Percentiles rank a stretch among this genome's conserved stretches.
These are phyloP conservation scores for Nemapogon koenigi DNA, from an alignment of 2,888 invertebrate genomes.

Conservation along the genomic window DNA sequence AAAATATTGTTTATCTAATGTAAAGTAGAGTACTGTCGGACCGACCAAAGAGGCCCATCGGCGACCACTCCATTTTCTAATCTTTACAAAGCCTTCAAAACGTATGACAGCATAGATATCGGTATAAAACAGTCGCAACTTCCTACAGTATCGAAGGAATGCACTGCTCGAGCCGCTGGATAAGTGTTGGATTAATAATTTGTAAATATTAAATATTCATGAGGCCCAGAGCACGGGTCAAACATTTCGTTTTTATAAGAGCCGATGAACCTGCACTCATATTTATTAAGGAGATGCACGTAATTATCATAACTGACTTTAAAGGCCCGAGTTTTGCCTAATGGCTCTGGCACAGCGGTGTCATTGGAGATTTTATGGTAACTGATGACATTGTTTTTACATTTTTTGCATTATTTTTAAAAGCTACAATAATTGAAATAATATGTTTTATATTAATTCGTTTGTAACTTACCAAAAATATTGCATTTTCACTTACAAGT, in stretches of 20 bases:
- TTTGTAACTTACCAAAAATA: too few species aligned
- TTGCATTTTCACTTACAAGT: too few species aligned
- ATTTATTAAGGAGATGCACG: constrained; percentile 53
- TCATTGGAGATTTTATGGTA: not conserved
- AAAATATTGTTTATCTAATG: too few species aligned
- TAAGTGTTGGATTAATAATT: constrained; percentile 61
- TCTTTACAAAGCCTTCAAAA: constrained; percentile 49
- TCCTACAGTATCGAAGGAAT: constrained; percentile 3
- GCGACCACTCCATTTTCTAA: constrained; percentile 44
- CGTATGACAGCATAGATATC: constrained; percentile 38
- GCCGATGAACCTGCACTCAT: constrained; percentile 40
- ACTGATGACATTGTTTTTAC: too few species aligned
- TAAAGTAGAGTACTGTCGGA: too few species aligned
- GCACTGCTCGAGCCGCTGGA: constrained; percentile 23
- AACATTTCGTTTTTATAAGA: constrained; percentile 49
- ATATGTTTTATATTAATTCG: too few species aligned
- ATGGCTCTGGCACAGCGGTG: not conserved
- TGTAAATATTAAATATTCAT: constrained; percentile 64
- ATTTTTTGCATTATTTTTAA: too few species aligned
- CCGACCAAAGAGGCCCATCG: not conserved
- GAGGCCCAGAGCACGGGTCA: constrained; percentile 52
- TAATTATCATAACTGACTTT: constrained; percentile 42
- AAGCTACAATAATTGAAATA: too few species aligned
- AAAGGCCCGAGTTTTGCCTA: constrained; percentile 2
- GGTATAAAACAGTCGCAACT: constrained; percentile 13